Conservation (phyloP, 1,140 invertebrate genomes). For the Meloidogyne floridensis region DNA sequence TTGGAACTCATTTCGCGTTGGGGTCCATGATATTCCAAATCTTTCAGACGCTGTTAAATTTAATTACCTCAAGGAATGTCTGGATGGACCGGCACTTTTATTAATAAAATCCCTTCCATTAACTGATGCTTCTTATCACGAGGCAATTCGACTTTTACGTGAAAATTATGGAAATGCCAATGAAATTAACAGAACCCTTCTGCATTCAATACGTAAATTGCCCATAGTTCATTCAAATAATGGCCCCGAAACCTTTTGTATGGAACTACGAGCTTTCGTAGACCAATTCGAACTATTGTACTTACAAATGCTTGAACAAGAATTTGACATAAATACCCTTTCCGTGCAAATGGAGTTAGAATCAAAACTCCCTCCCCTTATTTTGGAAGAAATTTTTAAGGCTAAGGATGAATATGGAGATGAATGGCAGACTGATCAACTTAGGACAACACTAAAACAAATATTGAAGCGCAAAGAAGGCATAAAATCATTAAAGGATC, state of each 20-base stretch:
- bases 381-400: conserved; percentile 11
- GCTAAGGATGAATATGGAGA: background rate
- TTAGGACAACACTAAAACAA: too few relatives aligned
- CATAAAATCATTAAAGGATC: too few relatives aligned
- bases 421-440: too few relatives aligned
- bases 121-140: background rate
- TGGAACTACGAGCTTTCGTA: too few relatives aligned
- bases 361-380: background rate
- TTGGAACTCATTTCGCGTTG: background rate
- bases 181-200: background rate
- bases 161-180: too few relatives aligned
- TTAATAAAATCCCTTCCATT: background rate
- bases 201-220: background rate
- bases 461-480: too few relatives aligned
- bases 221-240: background rate
- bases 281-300: too few relatives aligned
- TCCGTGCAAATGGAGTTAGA: conserved; percentile 8
- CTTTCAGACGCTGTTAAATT: too few relatives aligned
- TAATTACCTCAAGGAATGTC: too few relatives aligned
- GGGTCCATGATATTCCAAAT: background rate
- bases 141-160: background rate
- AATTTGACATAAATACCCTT: background rate
- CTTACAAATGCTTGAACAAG: too few relatives aligned
- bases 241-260: too few relatives aligned
- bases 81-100: background rate